These are phyloP conservation scores for Turdus rufiventris DNA, from an alignment of 2,113 vertebrate genomes.

Conservation along the genomic window DNA sequence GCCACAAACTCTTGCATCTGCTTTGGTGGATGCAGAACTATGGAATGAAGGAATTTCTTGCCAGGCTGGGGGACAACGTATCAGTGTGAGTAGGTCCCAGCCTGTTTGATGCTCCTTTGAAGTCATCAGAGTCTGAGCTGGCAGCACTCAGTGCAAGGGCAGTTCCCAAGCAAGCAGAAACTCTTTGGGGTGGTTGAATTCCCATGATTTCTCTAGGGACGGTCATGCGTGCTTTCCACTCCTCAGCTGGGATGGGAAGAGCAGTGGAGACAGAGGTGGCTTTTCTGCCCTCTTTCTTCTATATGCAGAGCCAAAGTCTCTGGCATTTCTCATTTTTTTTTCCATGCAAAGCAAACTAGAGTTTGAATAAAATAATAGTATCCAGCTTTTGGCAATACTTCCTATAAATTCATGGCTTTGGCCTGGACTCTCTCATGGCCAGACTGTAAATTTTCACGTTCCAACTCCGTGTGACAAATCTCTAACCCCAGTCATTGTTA, in stretches of 20 bases:
- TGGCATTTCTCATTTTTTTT: neutral
- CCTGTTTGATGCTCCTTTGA: neutral
- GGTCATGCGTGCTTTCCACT: neutral
- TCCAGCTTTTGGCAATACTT: conserved; percentile 54
- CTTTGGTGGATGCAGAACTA: neutral
- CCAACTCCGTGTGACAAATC: conserved; percentile 52
- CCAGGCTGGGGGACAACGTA: rapidly evolving
- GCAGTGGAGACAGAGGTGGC: neutral
- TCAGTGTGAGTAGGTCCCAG: neutral
- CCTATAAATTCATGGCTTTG: conserved; percentile 53
- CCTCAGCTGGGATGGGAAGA: neutral
- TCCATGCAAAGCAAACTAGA: neutral
- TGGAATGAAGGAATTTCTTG: neutral
- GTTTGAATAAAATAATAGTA: conserved; percentile 54
- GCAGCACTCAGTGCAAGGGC: neutral
- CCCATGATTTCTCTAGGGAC: neutral
- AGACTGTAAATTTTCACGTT: conserved; percentile 40
- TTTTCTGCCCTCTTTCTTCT: conserved; percentile 15
- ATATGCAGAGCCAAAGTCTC: neutral
- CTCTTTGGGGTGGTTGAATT: neutral
- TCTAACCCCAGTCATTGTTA: conserved; percentile 53
- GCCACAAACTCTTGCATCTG: neutral
- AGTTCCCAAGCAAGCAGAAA: neutral
- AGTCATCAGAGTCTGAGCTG: neutral
- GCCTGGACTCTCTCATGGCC: conserved; percentile 52